These are phyloP conservation scores for Sebastolobus altivelis DNA, from an alignment of 2,797 vertebrate genomes.

Conservation along the genomic window DNA sequence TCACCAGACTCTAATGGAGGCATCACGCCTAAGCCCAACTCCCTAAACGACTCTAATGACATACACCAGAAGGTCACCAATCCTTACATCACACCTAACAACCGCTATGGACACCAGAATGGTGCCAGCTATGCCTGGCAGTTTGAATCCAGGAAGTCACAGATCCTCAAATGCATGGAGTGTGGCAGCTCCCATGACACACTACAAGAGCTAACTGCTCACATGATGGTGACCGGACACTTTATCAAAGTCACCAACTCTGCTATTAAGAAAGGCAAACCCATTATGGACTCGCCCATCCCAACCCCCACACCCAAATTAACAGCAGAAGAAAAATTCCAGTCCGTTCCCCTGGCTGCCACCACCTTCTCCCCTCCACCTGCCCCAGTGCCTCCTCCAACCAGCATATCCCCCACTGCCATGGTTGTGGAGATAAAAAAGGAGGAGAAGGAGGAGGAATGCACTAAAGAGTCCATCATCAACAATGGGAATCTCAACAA, in stretches of 20 bases:
- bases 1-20: constrained; percentile 96
- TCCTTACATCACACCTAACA: constrained; percentile 98
- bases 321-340: constrained; percentile 92
- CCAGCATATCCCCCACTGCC: constrained; percentile 89
- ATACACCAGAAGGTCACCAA: constrained; percentile 92
- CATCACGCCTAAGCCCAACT: constrained; percentile 84
- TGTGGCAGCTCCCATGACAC: constrained; percentile 97
- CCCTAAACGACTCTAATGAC: constrained; percentile 87
- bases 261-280: constrained; percentile 98
- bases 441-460: constrained; percentile 94
- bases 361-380: constrained; percentile 96
- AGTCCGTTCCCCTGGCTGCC: constrained; percentile 97
- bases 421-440: constrained; percentile 93
- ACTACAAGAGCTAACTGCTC: constrained; percentile 96
- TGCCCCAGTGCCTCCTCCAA: constrained; percentile 89
- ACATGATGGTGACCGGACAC: constrained; percentile 99
- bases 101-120: constrained; percentile 98
- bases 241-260: constrained; percentile 99
- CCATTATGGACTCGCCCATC: constrained; percentile 90
- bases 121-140: constrained; percentile 99
- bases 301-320: constrained; percentile 82
- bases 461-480: constrained; percentile 85
- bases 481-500: constrained; percentile 80
- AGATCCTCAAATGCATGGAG: constrained; percentile 99
- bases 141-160: constrained; percentile 98